phyloP scores from a whole-genome alignment of 2,797 vertebrate genomes.

The Limnodromus scolopaceus region DNA sequence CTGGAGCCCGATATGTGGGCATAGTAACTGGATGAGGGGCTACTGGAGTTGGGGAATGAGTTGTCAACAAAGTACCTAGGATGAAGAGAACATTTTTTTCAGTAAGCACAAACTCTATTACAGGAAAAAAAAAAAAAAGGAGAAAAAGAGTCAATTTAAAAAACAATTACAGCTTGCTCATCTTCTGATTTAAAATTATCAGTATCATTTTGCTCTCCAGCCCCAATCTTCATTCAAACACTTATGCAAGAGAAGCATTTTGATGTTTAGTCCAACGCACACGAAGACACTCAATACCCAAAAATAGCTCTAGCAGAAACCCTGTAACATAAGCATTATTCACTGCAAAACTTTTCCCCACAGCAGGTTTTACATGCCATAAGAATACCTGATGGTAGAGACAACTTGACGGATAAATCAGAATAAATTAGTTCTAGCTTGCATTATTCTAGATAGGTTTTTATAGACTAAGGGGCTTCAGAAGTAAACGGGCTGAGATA shows the following conservation, averaged over 20 bases:
- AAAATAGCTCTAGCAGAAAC: background rate
- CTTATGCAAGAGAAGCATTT: background rate
- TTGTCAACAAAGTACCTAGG: constrained; percentile 94
- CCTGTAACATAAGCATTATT: background rate
- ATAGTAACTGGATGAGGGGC: constrained; percentile 92
- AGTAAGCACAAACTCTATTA: background rate
- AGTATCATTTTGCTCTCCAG: background rate
- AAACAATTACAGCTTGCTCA: background rate
- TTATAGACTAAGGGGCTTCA: background rate
- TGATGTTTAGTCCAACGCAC: background rate
- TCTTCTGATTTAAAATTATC: background rate
- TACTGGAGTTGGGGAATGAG: constrained; percentile 93
- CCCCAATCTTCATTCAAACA: background rate
- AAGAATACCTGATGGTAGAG: background rate
- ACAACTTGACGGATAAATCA: background rate
- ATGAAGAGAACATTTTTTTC: constrained; percentile 39
- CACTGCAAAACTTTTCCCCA: background rate
- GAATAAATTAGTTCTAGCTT: background rate
- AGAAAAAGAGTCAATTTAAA: background rate
- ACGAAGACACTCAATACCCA: background rate
- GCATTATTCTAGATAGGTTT: background rate
- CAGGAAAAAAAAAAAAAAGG: background rate
- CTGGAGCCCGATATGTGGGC: constrained; percentile 92
- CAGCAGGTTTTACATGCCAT: background rate
- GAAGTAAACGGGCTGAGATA: background rate